A percentile compares a stretch with the other conserved stretches of the same genome.
Evolutionary conservation across 2,797 vertebrate species (phyloP).

Genomic region (Melopsittacus undulatus): DNA sequence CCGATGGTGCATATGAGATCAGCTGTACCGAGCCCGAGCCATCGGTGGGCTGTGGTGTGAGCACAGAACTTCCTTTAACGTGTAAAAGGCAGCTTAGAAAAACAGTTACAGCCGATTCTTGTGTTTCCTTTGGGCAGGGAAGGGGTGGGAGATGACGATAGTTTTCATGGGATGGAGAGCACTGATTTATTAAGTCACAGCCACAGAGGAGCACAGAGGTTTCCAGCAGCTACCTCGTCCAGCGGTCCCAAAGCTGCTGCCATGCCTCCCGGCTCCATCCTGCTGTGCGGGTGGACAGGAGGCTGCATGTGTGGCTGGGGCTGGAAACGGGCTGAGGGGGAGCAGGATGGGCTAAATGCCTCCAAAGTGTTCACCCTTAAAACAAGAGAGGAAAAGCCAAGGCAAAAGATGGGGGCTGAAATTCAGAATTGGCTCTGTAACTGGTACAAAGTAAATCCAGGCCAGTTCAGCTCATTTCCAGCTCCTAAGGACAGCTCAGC

Average conservation of each 20-base stretch:
- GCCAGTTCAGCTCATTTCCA: background rate
- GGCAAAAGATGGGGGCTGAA: background rate
- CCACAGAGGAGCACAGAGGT: background rate
- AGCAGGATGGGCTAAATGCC: background rate
- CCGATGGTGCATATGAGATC: background rate
- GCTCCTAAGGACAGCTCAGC: background rate
- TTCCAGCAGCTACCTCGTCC: conserved; percentile 75
- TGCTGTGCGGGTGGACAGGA: rapidly evolving
- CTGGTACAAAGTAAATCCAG: background rate
- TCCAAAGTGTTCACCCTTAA: background rate
- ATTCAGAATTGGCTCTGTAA: background rate
- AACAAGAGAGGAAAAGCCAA: too few relatives aligned
- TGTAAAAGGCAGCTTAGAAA: background rate
- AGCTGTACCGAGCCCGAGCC: background rate
- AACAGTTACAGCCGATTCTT: background rate
- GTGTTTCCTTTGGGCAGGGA: background rate
- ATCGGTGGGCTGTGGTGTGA: background rate
- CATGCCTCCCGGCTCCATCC: conserved; percentile 51
- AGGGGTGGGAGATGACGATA: background rate
- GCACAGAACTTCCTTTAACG: background rate
- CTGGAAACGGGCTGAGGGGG: background rate
- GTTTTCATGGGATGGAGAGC: conserved; percentile 2
- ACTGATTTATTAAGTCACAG: background rate
- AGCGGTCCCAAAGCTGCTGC: conserved; percentile 61
- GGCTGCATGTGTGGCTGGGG: background rate